A percentile compares a stretch with the other conserved stretches of the same genome.
These are phyloP conservation scores for Haplochromis vanheusdeni DNA, from an alignment of 2,113 vertebrate genomes.

Conservation along the genomic window DNA sequence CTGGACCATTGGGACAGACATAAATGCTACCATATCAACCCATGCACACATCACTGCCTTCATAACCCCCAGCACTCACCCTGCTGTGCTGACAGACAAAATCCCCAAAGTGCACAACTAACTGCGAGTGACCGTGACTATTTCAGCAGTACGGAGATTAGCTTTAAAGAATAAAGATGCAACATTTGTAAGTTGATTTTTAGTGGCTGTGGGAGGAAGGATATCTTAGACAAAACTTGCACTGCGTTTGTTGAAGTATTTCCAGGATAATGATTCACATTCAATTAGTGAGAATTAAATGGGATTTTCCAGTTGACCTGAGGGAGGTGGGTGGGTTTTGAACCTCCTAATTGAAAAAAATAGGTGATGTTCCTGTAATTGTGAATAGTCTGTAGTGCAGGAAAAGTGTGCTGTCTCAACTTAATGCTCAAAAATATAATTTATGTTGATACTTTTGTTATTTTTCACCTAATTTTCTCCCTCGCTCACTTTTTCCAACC, in stretches of 20 bases:
- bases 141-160: not conserved
- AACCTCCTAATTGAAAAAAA: not conserved
- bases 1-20: slow-evolving; percentile 19
- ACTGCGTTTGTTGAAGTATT: not conserved
- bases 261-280: not conserved
- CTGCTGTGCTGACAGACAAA: not conserved
- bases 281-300: slow-evolving; percentile 19
- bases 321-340: not conserved
- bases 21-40: slow-evolving; percentile 3
- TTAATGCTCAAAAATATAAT: not conserved
- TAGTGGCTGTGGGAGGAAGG: not conserved
- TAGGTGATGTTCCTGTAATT: not conserved
- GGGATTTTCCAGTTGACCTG: not conserved
- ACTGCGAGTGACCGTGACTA: not conserved
- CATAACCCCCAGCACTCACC: not conserved
- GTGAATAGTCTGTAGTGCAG: not conserved
- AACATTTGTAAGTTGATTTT: not conserved
- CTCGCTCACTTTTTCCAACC: not conserved
- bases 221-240: not conserved
- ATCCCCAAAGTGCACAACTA: slow-evolving; percentile 20
- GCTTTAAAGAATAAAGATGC: not conserved
- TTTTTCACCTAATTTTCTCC: not conserved
- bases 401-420: not conserved
- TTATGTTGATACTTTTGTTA: not conserved
- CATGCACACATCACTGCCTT: not conserved